These are phyloP conservation scores for Zosterops lateralis DNA, from an alignment of 2,113 vertebrate species.

Conservation along the genomic window DNA sequence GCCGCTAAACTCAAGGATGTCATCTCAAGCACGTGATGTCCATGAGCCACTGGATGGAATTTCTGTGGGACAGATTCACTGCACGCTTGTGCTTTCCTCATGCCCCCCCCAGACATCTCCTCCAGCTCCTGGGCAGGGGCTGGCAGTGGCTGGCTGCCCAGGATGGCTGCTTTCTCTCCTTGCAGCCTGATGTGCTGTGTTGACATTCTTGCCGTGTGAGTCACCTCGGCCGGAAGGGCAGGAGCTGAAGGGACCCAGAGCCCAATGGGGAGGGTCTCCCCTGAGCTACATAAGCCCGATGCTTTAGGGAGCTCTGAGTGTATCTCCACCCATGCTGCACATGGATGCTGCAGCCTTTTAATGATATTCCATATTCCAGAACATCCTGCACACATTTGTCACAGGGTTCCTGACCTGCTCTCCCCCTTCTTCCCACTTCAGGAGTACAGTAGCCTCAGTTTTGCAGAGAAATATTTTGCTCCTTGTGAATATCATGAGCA, in stretches of 20 bases:
- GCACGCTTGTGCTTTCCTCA: neutral
- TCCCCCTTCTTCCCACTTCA: neutral
- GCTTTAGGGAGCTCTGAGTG: fast-evolving
- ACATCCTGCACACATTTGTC: neutral
- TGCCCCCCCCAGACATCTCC: neutral
- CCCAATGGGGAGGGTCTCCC: fast-evolving
- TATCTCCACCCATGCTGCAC: neutral
- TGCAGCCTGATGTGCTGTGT: neutral
- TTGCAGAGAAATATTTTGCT: neutral
- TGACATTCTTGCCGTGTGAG: neutral
- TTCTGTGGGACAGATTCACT: neutral
- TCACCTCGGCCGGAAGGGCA: neutral
- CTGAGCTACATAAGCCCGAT: fast-evolving
- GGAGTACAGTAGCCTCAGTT: neutral
- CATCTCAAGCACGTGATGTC: neutral
- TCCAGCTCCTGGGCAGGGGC: neutral
- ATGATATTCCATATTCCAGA: neutral
- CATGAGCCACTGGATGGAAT: neutral
- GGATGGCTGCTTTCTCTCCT: neutral
- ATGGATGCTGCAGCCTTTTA: neutral
- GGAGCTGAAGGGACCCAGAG: neutral
- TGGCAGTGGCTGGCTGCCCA: neutral
- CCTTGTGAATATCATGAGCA: neutral
- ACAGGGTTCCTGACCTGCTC: neutral
- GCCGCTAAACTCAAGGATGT: neutral